A percentile compares a stretch with the other conserved stretches of the same genome.
Conservation (phyloP, 2,888 invertebrate genomes). For the Helicoverpa assulta region DNA sequence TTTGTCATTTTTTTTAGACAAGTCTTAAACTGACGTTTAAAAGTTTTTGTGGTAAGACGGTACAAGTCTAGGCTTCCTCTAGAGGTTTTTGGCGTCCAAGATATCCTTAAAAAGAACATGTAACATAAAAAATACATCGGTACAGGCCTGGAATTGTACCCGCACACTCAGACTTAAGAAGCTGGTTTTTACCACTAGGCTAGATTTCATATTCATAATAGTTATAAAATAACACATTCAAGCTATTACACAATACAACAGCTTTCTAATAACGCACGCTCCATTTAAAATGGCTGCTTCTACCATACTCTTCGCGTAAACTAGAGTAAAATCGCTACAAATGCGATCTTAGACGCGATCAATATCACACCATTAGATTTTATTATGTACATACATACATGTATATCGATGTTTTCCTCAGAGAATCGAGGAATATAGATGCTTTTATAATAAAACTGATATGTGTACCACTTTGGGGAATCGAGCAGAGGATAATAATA, state of each 20-base stretch:
- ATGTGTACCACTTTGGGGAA: slow-evolving; percentile 57
- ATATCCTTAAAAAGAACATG: too few species aligned
- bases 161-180: too few species aligned
- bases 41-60: too few species aligned
- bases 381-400: slow-evolving; percentile 55
- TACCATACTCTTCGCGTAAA: slow-evolving; percentile 15
- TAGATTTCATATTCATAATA: neutral
- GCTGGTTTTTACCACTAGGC: too few species aligned
- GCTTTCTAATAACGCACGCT: slow-evolving; percentile 17
- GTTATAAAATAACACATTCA: slow-evolving; percentile 1
- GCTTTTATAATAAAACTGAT: slow-evolving; percentile 54
- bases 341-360: slow-evolving; percentile 44
- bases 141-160: too few species aligned
- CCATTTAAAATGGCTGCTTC: slow-evolving; percentile 30
- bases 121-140: too few species aligned
- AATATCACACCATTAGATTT: slow-evolving; percentile 48
- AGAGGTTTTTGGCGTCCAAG: too few species aligned
- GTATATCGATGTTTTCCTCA: slow-evolving; percentile 30
- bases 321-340: slow-evolving; percentile 35
- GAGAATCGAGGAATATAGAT: slow-evolving; percentile 53
- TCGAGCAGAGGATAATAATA: slow-evolving; percentile 27
- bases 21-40: too few species aligned
- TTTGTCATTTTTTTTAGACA: too few species aligned
- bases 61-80: too few species aligned
- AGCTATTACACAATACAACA: neutral